Evolutionary conservation across 2,888 invertebrate species (phyloP), one percentile per base, ranked within the genome.

Genomic region (Cecidostiba fungosa): DNA sequence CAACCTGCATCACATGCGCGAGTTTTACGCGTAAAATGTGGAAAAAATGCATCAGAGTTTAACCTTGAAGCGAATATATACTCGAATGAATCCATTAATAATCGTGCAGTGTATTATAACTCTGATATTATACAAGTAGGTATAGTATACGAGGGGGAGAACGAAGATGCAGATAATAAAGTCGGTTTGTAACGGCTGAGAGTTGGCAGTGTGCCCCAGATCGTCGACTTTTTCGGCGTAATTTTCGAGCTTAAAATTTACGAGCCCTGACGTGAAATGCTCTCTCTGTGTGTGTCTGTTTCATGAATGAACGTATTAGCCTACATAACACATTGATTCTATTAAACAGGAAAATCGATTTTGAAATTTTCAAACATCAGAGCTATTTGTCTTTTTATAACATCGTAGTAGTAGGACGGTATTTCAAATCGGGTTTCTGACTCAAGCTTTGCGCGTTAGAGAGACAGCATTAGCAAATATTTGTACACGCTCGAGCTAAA

Each of bases 81-180:
- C 70, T 43, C 29, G 70, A 79, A 79, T 50, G 50, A 50, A 59
- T 72, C 72, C 80, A 72, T 80, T 81, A 62, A 81, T 81, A 81
- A 81, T 81, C n/a, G 43, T 81, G 12, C 43, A 16, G 36, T 19
- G 36, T 59, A n/a, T n/a, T n/a, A 59, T 59, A n/a, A n/a, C 54
- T n/a, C 23, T 6, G 54, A 23, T 59, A n/a, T 59, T 59, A 59
- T 59, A 59, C 29, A 69, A 32, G 69, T 26, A 29, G n/a, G n/a
- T 32, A 32, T 32, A 32, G 32, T 32, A 32, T 32, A 32, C 32
- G 36, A 10, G 29, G 32, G 69, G 26, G 32, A 50, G 29, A 14
- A 32, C 47, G 36, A 47, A 78, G 50, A 70, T 43, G 39, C 39
- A 36, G 78, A 79, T 50, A 50, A 79, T 54, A 54, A 79, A 32